These are phyloP conservation scores for Anthonomus grandis DNA, from an alignment of 1,140 invertebrate species.

Conservation along the genomic window DNA sequence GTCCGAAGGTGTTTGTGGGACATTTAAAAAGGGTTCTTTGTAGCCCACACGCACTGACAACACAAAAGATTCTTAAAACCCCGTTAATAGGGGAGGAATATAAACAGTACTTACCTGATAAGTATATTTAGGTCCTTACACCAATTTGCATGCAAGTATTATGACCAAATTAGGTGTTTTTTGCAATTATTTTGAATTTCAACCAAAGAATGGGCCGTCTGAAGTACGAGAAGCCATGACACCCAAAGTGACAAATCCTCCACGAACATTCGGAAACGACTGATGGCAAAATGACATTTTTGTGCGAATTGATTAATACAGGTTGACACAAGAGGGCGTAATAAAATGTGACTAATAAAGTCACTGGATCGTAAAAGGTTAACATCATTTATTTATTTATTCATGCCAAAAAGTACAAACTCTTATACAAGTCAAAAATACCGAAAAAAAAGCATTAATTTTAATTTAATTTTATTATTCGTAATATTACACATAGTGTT, in stretches of 20 bases:
- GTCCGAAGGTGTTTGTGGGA: no score
- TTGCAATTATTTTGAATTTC: constrained; percentile 17
- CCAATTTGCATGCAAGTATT: neutral
- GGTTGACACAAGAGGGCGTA: no score
- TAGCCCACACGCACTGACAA: constrained; percentile 22
- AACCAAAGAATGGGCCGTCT: constrained; percentile 7
- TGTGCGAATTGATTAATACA: no score
- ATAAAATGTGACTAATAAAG: no score
- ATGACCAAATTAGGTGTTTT: neutral
- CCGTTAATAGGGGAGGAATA: neutral
- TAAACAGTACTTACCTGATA: constrained; percentile 4
- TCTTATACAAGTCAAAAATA: no score
- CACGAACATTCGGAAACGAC: constrained; percentile 18
- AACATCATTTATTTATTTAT: no score
- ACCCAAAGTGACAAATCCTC: constrained; percentile 16
- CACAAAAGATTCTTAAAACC: constrained; percentile 9
- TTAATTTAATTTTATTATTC: no score
- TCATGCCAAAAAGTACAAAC: no score
- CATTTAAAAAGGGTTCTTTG: constrained; percentile 19
- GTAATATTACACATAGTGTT: no score
- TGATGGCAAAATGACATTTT: no score
- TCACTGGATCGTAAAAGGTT: no score
- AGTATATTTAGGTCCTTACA: neutral
- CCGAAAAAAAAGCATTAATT: no score
- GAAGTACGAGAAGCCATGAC: constrained; percentile 22